These are phyloP conservation scores for Drosophila busckii DNA, from an alignment of 1,140 invertebrate genomes.

Conservation along the genomic window DNA sequence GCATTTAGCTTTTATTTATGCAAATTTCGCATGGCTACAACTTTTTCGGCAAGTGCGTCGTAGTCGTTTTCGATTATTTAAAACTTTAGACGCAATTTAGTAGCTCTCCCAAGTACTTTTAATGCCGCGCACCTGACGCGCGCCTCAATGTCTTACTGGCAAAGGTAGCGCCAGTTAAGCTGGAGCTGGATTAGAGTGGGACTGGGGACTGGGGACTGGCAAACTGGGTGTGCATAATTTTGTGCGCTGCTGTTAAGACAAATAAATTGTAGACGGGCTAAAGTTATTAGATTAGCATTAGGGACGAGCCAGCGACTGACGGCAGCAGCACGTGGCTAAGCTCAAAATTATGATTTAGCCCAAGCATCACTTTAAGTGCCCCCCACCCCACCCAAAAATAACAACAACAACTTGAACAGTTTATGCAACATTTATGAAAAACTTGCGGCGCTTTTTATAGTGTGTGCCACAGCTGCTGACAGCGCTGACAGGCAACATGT, in stretches of 20 bases:
- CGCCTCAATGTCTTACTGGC: constrained; percentile 58
- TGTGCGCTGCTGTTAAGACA: constrained; percentile 71
- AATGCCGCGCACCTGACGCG: constrained; percentile 76
- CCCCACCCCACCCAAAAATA: too few species aligned
- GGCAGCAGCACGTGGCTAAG: constrained; percentile 41
- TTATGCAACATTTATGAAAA: constrained; percentile 62
- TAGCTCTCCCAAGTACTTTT: constrained; percentile 45
- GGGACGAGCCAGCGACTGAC: constrained; percentile 22
- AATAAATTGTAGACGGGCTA: constrained; percentile 73
- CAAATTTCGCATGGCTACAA: constrained; percentile 76
- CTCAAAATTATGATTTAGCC: constrained; percentile 71
- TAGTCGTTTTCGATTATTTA: constrained; percentile 77
- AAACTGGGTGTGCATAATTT: constrained; percentile 65
- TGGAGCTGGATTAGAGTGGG: constrained; percentile 18
- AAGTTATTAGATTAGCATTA: constrained; percentile 78
- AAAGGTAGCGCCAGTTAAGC: constrained; percentile 22
- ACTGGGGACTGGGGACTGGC: neutral
- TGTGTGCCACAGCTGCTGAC: constrained; percentile 24
- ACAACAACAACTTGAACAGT: too few species aligned
- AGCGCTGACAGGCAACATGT: constrained; percentile 6
- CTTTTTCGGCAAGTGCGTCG: constrained; percentile 69
- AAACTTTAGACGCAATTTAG: constrained; percentile 65
- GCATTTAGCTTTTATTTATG: constrained; percentile 77
- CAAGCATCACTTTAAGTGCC: constrained; percentile 45
- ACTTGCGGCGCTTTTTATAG: constrained; percentile 56